Evolutionary conservation across 2,797 vertebrate species (phyloP).

Genomic region (Semotilus atromaculatus): DNA sequence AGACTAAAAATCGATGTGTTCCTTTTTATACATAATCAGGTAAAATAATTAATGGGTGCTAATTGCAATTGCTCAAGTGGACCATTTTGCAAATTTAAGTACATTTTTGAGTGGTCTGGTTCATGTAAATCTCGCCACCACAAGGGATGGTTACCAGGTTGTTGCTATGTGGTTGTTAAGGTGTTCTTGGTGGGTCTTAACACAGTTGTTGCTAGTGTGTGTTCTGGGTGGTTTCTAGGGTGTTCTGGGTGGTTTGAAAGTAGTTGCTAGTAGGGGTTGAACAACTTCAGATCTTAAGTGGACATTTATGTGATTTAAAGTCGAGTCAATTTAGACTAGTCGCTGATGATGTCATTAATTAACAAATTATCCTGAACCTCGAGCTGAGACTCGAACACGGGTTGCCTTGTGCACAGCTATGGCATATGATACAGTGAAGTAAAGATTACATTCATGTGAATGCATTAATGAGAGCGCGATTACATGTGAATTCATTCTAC

Average conservation of each 20-base stretch:
- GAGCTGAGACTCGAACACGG: too few relatives aligned
- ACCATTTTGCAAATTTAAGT: background rate
- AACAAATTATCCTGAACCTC: too few relatives aligned
- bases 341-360: too few relatives aligned
- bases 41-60: background rate
- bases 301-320: too few relatives aligned
- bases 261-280: background rate
- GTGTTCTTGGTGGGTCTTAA: background rate
- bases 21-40: background rate
- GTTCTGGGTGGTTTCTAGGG: background rate
- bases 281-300: too few relatives aligned
- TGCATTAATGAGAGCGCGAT: too few relatives aligned
- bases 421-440: too few relatives aligned
- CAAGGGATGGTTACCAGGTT: background rate
- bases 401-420: too few relatives aligned
- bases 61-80: background rate
- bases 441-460: too few relatives aligned
- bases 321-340: too few relatives aligned
- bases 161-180: background rate
- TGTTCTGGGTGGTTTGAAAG: background rate
- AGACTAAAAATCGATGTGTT: background rate
- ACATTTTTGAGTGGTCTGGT: background rate
- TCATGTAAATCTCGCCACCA: background rate
- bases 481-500: too few relatives aligned
- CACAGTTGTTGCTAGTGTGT: background rate